Evolutionary conservation across 2,797 vertebrate species (phyloP).

Genomic region (Onychomys leucogaster): DNA sequence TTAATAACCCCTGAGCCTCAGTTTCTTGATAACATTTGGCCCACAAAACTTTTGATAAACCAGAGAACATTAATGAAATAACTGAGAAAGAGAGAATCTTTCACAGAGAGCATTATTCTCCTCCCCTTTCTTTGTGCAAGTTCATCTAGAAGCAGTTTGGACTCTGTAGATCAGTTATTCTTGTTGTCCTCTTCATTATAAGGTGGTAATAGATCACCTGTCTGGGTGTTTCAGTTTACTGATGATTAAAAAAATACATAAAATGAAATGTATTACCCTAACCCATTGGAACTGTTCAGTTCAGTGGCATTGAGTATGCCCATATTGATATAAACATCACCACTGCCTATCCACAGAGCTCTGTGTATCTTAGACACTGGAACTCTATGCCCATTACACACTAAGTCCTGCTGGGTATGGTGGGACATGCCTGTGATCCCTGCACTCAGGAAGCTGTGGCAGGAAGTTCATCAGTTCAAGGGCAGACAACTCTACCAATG

Average conservation of each 20-base stretch:
- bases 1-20: neutral
- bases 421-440: neutral
- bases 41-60: constrained; percentile 33
- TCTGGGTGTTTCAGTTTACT: neutral
- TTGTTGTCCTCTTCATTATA: neutral
- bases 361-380: neutral
- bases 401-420: neutral
- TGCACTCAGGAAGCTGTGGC: neutral
- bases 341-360: neutral
- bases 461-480: neutral
- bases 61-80: neutral
- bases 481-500: neutral
- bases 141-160: neutral
- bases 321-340: fast-evolving
- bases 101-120: no score
- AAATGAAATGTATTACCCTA: neutral
- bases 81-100: neutral
- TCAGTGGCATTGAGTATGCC: neutral
- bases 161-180: neutral
- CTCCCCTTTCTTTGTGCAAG: neutral
- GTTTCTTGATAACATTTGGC: constrained; percentile 33
- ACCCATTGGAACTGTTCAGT: neutral
- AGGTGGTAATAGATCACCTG: neutral
- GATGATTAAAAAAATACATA: neutral
- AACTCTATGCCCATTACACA: neutral